phyloP scores from a whole-genome alignment of 2,113 vertebrate species.

The Rissa tridactyla region DNA sequence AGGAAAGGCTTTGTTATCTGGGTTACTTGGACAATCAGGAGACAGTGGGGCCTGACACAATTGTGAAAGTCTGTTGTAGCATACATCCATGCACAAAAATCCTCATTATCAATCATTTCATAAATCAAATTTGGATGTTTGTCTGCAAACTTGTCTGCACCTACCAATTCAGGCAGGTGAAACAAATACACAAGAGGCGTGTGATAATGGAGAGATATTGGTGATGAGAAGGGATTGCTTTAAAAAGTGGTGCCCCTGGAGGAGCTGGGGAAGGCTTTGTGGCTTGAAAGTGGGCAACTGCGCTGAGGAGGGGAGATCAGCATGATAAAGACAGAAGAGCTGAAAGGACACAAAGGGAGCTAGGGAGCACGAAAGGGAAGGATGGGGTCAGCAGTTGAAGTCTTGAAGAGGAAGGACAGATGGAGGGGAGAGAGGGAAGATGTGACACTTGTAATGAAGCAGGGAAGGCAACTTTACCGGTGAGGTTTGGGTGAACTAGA shows the following conservation, averaged over 20 bases:
- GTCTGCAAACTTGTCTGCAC: not conserved
- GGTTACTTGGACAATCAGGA: not conserved
- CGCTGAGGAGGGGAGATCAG: not conserved
- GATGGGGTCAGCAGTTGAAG: not conserved
- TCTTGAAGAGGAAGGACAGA: not conserved
- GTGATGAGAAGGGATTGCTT: not conserved
- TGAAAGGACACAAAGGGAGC: constrained; percentile 36
- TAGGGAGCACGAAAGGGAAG: constrained; percentile 1
- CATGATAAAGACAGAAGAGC: constrained; percentile 40
- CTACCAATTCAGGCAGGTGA: not conserved
- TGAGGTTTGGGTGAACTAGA: not conserved
- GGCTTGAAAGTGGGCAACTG: not conserved
- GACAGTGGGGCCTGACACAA: not conserved
- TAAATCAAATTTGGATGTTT: not conserved
- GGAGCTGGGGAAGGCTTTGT: constrained; percentile 14
- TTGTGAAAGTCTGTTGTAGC: not conserved
- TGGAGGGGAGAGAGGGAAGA: not conserved
- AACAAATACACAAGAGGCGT: not conserved
- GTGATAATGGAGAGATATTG: not conserved
- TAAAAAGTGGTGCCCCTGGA: not conserved
- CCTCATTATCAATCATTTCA: not conserved
- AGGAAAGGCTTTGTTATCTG: not conserved
- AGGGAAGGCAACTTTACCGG: not conserved
- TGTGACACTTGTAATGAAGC: not conserved
- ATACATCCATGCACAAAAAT: not conserved